Conservation (phyloP, 2,113 vertebrate genomes). For the Bettongia penicillata region DNA sequence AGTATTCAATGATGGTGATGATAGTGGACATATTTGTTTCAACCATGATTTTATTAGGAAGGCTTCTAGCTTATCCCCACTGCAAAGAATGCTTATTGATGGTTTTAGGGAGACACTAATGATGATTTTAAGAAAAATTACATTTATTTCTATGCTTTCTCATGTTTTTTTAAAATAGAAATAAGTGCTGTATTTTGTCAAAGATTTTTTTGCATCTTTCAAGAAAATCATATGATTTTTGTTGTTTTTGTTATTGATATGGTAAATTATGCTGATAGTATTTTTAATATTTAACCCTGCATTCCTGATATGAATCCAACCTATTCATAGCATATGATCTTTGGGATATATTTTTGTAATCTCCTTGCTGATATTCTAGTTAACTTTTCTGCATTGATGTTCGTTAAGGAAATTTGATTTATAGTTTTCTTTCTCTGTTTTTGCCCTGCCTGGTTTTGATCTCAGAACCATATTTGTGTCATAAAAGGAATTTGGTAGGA, state of each 20-base stretch:
- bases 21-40: background rate
- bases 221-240: background rate
- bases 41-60: background rate
- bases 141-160: background rate
- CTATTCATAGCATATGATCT: background rate
- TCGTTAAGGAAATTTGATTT: background rate
- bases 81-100: background rate
- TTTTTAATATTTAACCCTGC: constrained; percentile 27
- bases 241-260: constrained; percentile 9
- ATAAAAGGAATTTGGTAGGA: background rate
- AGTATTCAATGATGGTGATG: too few relatives aligned
- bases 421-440: background rate
- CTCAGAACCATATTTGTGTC: background rate
- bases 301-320: constrained; percentile 3
- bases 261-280: background rate
- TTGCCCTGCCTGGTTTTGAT: constrained; percentile 10
- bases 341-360: background rate
- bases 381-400: background rate
- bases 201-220: background rate
- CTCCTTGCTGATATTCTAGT: constrained; percentile 13
- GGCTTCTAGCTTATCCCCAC: background rate
- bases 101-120: background rate
- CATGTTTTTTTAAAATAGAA: background rate
- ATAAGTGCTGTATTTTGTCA: background rate
- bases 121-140: background rate